Base-by-base conservation (phyloP, 1,140 invertebrate genomes). In the Aphaenogaster rudis region DNA sequence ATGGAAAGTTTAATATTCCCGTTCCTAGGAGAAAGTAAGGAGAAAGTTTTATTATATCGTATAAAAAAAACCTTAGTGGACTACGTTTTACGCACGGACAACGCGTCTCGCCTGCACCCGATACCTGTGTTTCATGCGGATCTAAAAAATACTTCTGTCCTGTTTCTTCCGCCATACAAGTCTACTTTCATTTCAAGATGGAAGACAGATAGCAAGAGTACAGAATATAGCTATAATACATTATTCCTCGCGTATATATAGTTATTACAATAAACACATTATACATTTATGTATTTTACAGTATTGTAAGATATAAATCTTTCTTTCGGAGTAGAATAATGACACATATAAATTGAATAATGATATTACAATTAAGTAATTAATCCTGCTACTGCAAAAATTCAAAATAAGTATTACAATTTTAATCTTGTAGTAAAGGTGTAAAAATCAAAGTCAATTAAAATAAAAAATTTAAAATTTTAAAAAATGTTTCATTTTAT, bases 1-100 rank as follows among this genome's bases (percentile, higher is more conserved):
- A 64, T 78, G 66, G 52, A 74, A 67, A 86, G n/a, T 88, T 86
- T 91, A 90, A 86, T 88, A 86, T 84, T 48, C 69, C 59, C 77
- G 42, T 66, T 86, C 36, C 74, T 36, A 7, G 21, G 52, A 33
- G 66, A 79, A 63, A 80, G 86, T 87, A 72, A 76, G 61, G 74
- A 74, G 39, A 80, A 42, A 77, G 61, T 63, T 84, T 84, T 74
- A 84, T 74, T 76, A 76, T 84, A 84, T 63, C 39, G 15, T 66
- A 61, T 54, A 79, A 79, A 88, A 85, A 66, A 71, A 69, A 52
- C 39, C 17, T 42, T 45, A 33, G 48, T 52, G 36, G 11, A 66
- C n/a, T 64, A 63, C 57, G 17, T 63, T 88, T 61, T 63, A 54
- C 33, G 39, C 33, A 42, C 15, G 50, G 64, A 86, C 67, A 72